These are phyloP conservation scores for Antennarius striatus DNA, from an alignment of 2,113 vertebrate genomes.

Conservation along the genomic window DNA sequence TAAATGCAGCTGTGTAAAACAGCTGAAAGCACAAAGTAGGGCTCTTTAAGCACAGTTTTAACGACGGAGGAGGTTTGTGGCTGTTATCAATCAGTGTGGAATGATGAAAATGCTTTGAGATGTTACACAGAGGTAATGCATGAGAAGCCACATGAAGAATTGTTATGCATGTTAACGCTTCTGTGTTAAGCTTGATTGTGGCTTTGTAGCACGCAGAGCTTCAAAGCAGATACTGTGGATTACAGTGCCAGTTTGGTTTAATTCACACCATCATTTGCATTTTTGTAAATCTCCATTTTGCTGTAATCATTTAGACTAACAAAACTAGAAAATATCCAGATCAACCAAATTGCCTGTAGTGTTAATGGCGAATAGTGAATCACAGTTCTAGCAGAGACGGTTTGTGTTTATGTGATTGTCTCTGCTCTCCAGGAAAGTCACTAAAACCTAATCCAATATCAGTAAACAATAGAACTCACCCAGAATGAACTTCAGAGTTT, in stretches of 20 bases:
- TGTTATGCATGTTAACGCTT: neutral
- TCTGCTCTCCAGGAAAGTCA: constrained; percentile 44
- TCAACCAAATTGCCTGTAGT: constrained; percentile 41
- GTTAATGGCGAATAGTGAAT: constrained; percentile 49
- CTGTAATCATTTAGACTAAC: constrained; percentile 61
- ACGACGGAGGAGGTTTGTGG: too few species aligned
- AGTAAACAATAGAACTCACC: constrained; percentile 36
- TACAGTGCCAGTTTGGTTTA: constrained; percentile 42
- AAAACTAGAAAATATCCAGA: constrained; percentile 52
- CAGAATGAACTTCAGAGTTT: constrained; percentile 7
- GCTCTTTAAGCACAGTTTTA: too few species aligned
- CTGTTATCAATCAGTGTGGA: too few species aligned
- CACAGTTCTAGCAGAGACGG: constrained; percentile 19
- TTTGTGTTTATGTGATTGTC: constrained; percentile 36
- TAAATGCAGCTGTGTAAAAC: too few species aligned
- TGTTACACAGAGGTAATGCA: too few species aligned
- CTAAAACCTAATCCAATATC: constrained; percentile 35
- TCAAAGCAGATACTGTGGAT: constrained; percentile 29
- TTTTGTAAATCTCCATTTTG: constrained; percentile 48
- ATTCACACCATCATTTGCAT: constrained; percentile 41
- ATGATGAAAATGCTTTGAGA: too few species aligned
- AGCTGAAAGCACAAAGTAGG: too few species aligned
- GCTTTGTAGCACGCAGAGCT: constrained; percentile 26
- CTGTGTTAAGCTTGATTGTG: constrained; percentile 30
- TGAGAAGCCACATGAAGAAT: too few species aligned